Evolutionary conservation across 2,888 invertebrate species (phyloP), one percentile per base, ranked within the genome.

Genomic region (Brachypalpus laphriformis): DNA sequence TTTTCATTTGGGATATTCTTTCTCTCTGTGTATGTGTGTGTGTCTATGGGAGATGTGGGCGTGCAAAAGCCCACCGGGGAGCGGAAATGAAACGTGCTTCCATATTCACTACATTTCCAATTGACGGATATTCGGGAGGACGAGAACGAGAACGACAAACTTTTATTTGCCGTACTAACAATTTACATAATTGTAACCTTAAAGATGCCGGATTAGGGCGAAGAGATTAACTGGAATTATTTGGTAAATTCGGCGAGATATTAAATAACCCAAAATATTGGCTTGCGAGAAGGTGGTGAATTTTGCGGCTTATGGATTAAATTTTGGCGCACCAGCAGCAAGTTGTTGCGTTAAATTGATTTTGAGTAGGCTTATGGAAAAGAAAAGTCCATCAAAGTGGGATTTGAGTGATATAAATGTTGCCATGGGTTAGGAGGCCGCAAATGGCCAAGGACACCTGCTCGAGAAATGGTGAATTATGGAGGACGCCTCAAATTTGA

Each of bases 1-100:
- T 57, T 18, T 34, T 34, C 18, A 11, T 42, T 4, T 54, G 5
- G 11, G 1, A 9, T 40, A 8, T 18, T 37, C 20, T 6, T 16
- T 31, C 28, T 74, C 2, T 28, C 18, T 14, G 9, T 31, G 25
- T 42, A 16, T 31, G 34, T 66, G 14, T 2, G 11, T 18, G 56
- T 61, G 18, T 11, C 20, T 22, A n/a, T 37, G 22, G 16, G 1
- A 8, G 18, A 22, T 20, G 22, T 47, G 34, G 47, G 42, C 47
- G n/a, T 28, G 5, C 31, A 20, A 70, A 54, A 54, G 31, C 37
- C 42, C 70, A 63, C 34, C 61, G 47, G n/a, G 70, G 70, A 76
- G 16, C 20, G n/a, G n/a, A 76, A 68, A 63, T 57, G 57, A 45
- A 70, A 82, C 82, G 82, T 82, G 82, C 82, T 71, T 71, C 49